Conservation (phyloP, 2,888 invertebrate species). For the Rhopalosiphum nymphaeae region DNA sequence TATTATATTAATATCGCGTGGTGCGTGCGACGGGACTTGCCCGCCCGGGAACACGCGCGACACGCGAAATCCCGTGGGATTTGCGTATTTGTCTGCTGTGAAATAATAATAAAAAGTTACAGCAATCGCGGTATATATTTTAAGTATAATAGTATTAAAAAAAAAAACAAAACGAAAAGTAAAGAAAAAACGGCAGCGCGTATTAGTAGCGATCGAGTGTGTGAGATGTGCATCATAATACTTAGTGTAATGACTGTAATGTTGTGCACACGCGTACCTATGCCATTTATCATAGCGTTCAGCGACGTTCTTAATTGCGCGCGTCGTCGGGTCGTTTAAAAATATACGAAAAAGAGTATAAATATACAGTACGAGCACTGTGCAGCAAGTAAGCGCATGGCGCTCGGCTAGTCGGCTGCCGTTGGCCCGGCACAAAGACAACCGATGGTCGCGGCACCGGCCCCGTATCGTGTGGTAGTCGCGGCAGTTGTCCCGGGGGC, state of each 20-base stretch:
- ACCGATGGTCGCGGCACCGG: constrained; percentile 28
- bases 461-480: constrained; percentile 21
- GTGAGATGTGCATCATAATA: not conserved
- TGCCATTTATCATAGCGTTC: not conserved
- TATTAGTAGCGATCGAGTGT: not conserved
- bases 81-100: not conserved
- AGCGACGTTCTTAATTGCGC: not conserved
- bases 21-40: not conserved
- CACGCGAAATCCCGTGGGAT: constrained; percentile 3
- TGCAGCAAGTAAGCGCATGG: constrained; percentile 11
- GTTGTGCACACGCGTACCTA: not conserved
- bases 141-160: not conserved
- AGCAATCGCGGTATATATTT: not conserved
- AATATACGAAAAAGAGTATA: constrained; percentile 27
- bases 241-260: too few relatives aligned
- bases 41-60: not conserved
- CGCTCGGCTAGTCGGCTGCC: constrained; percentile 10
- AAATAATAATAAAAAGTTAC: not conserved
- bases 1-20: not conserved
- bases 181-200: not conserved
- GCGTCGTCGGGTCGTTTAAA: constrained; percentile 13
- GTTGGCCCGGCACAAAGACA: constrained; percentile 45
- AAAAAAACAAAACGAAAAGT: not conserved
- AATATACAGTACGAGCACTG: not conserved
- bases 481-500: constrained; percentile 54